phyloP scores from a whole-genome alignment of 2,888 invertebrate genomes.

The Leucophenga montana region DNA sequence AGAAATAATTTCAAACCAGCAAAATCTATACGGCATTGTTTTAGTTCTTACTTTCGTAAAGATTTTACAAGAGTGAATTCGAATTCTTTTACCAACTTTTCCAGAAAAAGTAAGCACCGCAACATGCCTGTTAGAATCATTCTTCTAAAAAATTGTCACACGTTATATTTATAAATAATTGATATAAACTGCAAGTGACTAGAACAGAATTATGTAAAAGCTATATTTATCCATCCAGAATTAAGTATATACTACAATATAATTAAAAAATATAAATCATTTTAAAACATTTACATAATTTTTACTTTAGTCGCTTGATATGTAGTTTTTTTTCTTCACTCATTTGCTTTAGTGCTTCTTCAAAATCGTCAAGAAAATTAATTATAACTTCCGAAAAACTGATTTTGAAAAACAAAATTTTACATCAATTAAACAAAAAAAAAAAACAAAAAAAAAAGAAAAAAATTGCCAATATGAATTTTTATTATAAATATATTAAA shows the following conservation, averaged over 20 bases:
- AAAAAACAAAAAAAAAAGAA: constrained; percentile 40
- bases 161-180: neutral
- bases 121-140: no score
- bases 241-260: neutral
- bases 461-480: constrained; percentile 58
- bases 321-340: neutral
- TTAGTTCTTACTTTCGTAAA: no score
- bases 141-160: constrained; percentile 40
- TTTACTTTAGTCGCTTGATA: constrained; percentile 27
- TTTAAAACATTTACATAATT: constrained; percentile 28
- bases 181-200: constrained; percentile 33
- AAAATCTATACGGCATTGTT: no score
- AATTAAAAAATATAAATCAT: neutral
- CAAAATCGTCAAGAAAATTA: neutral
- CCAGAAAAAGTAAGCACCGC: no score
- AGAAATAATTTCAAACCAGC: no score
- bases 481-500: constrained; percentile 1
- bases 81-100: no score
- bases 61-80: no score
- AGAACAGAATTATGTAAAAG: constrained; percentile 44
- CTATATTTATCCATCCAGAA: constrained; percentile 31
- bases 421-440: constrained; percentile 13
- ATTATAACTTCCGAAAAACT: neutral
- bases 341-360: constrained; percentile 2
- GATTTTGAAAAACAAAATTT: constrained; percentile 42